Evolutionary conservation across 2,113 vertebrate genomes (phyloP), one percentile per base, ranked within the genome.

Genomic region (Ceyx melanurus): DNA sequence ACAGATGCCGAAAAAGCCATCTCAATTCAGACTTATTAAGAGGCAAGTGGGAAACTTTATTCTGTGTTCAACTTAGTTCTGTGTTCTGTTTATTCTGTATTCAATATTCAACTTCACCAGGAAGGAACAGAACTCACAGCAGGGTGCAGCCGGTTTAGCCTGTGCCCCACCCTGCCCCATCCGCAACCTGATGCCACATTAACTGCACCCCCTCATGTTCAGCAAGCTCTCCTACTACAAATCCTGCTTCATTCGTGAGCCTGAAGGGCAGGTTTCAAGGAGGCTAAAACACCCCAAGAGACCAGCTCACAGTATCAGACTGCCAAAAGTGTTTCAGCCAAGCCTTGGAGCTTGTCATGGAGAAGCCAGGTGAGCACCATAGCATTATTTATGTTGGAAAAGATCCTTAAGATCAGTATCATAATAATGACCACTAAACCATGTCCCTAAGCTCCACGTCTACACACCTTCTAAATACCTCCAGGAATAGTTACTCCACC

Each of bases 151-250:
- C 43, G 5, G 26, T 14, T 25, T 3, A 25, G 15, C 60, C 12
- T 8, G 11, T 25, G 4, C 15, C 57, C 1, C 9, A 5, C 26
- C 50, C 42, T 11, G 43, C 37, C 50, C 8, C 19, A 16, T 6
- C n/a, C 48, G 9, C 18, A 9, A 8, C 21, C 45, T 1, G 12
- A 4, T 4, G 25, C 56, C 70, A 43, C 25, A 19, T 11, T 14
- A 22, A 7, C 25, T 10, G 31, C 58, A 25, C 1, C 4, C 8
- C 17, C 6, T 3, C 1, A 6, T 7, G 45, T 15, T 4, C 46
- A 9, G 23, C 0, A 5, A 9, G 17, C 3, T 13, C 28, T 22
- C 70, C 75, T 8, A 0, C 35, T 0, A 2, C 23, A 8, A 29
- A 11, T 37, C 15, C 33, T 2, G 33, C 26, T 31, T 15, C 64